Evolutionary conservation across 2,888 invertebrate species (phyloP), one percentile per base, ranked within the genome.

Genomic region (Phanerotoma sp.): DNA sequence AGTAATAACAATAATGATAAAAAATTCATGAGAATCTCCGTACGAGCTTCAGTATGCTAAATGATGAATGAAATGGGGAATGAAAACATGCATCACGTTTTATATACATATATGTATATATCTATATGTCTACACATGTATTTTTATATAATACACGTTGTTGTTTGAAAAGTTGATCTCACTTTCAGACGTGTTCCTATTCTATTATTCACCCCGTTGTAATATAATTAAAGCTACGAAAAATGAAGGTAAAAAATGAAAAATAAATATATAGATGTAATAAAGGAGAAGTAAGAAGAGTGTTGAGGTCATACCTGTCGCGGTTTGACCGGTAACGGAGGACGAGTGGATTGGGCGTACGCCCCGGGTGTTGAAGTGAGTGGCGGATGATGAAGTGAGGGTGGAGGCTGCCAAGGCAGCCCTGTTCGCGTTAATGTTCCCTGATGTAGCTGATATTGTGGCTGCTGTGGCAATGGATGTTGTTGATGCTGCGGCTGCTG

Each of bases 391-490:
- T 72, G 77, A 77, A 69, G 77, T 69, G 70, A 77, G 77, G 71
- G 76, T 77, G 66, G 77, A 75, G 72, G 76, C 77, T 77, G 77
- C 77, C 77, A 77, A 45, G 69, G 73, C 77, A 71, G 75, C 70
- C 72, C 76, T 67, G 70, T 71, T 67, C 72, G 75, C 66, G 67
- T 65, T 68, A 73, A 74, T 66, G 69, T 70, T 69, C 66, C 72
- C 69, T 61, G 63, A 46, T 68, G 70, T 22, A 62, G 40, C 40
- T 60, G 62, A 61, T 46, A 60, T 63, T 47, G 51, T 25, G 32
- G 52, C 37, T 44, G 53, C 28, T 45, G 48, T 35, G 52, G 56
- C 15, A 38, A 44, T 52, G 58, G 60, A 49, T 55, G 54, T 18
- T 51, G 49, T 47, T 44, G 54, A 15, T 60, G 58, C 18, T 59